Evolutionary conservation across 2,113 vertebrate species (phyloP).

Genomic region (Phrynosoma blainvillii): DNA sequence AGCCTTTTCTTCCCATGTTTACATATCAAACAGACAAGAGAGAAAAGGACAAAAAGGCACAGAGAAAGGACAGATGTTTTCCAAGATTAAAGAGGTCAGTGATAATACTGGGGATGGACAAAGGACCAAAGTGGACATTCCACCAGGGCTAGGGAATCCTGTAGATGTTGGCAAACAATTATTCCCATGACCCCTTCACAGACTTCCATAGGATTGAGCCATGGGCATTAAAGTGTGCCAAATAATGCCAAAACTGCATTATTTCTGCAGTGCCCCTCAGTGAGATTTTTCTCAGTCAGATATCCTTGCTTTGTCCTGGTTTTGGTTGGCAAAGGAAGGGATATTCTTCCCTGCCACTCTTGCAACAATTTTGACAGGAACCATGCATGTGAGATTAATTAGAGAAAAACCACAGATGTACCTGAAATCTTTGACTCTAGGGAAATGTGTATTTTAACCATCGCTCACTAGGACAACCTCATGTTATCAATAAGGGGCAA

Average conservation of each 20-base stretch:
- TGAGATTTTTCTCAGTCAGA: background rate
- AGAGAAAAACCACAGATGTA: background rate
- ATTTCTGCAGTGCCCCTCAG: too few species aligned
- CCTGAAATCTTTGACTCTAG: too few species aligned
- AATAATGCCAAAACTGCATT: too few species aligned
- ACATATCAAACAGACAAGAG: background rate
- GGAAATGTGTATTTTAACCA: too few species aligned
- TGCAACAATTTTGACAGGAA: background rate
- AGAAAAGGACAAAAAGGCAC: background rate
- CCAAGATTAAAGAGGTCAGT: background rate
- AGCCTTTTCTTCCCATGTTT: background rate
- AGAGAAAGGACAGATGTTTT: background rate
- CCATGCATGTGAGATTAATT: background rate
- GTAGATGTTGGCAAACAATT: background rate
- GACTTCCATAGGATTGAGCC: too few species aligned
- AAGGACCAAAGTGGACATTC: background rate
- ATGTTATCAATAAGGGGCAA: background rate
- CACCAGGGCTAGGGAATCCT: background rate
- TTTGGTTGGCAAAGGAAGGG: background rate
- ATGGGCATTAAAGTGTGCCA: too few species aligned
- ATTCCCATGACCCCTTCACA: background rate
- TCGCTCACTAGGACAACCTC: background rate
- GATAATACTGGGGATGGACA: background rate
- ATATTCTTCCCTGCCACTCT: background rate
- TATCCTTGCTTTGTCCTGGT: background rate